Base-by-base conservation (phyloP, 2,797 vertebrate genomes). In the Dallia pectoralis region DNA sequence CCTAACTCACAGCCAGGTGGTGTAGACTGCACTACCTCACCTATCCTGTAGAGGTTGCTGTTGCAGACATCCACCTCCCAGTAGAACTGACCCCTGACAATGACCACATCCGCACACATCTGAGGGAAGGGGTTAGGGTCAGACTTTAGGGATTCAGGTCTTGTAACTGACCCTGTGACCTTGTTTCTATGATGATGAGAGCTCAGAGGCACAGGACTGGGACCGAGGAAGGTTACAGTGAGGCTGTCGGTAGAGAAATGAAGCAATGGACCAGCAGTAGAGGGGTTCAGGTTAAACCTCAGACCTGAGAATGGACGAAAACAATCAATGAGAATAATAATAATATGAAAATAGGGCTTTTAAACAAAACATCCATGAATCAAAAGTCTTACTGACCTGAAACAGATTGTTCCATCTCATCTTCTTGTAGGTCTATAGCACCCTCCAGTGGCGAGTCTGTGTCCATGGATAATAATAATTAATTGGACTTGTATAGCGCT, bases 21-120 rank as follows among this genome's bases (percentile, higher is more conserved):
- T 36, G 27, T 29, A 74, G 30, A 16, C 22, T 33, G 36, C 19
- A 51, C 16, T 30, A 59, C 75, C 87, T 87, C 59, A 92, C 92
- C 91, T 0, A 92, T 88, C 74, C 85, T 87, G 82, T 91, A 94
- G 87, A 84, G 40, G 11, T 78, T 77, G 82, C 92, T 93, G 87
- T 92, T 91, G 30, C 85, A 93, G 63, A 94, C 91, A 2, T 93
- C 92, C 72, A 91, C 91, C 70, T 93, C 91, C 91, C 92, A 92
- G 86, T 93, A 93, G 78, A 87, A 93, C 79, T 92, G 91, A 9
- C 89, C 92, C 32, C 67, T 85, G 48, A 53, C 61, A 32, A 93
- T 76, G 61, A 82, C 70, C 9, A 90, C 82, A 22, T 89, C 84
- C 3, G 81, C 84, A 1, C 81, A 67, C 73, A 87, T 86, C 69